Evolutionary conservation across 1,140 invertebrate species (phyloP).

Genomic region (Stegodyphus dumicola): DNA sequence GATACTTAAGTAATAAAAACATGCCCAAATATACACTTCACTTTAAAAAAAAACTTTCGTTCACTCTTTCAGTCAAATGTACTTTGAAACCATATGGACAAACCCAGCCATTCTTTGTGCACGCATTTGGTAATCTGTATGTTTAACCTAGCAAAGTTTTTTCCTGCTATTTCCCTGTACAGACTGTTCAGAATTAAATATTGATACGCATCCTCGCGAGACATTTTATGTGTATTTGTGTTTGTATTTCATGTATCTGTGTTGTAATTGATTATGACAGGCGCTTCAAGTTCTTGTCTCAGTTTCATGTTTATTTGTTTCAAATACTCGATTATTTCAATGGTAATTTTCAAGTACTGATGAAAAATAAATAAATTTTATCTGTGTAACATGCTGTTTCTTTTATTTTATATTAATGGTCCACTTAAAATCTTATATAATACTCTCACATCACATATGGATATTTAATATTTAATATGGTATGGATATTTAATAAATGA

Average conservation of each 20-base stretch:
- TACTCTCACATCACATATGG: too few relatives aligned
- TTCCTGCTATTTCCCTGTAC: conserved; percentile 40
- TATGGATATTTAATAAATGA: too few relatives aligned
- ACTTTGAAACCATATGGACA: not conserved
- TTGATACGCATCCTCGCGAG: conserved; percentile 22
- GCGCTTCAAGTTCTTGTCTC: conserved; percentile 16
- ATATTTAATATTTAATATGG: too few relatives aligned
- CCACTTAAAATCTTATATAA: too few relatives aligned
- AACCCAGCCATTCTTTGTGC: conserved; percentile 17
- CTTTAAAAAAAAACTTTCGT: too few relatives aligned
- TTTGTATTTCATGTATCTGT: conserved; percentile 46
- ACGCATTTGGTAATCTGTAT: conserved; percentile 24
- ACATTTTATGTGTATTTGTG: conserved; percentile 31
- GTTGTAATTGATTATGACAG: conserved; percentile 20
- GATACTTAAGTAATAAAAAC: too few relatives aligned
- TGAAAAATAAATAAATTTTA: conserved; percentile 53
- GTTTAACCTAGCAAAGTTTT: conserved; percentile 50
- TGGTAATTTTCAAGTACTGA: conserved; percentile 36
- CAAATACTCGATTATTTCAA: conserved; percentile 30
- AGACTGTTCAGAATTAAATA: conserved; percentile 44
- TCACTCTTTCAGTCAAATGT: not conserved
- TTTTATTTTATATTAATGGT: too few relatives aligned
- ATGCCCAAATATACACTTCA: too few relatives aligned
- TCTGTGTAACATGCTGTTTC: conserved; percentile 15
- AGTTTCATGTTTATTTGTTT: conserved; percentile 30